Base-by-base conservation (phyloP, 2,888 invertebrate species). In the Plutella xylostella region DNA sequence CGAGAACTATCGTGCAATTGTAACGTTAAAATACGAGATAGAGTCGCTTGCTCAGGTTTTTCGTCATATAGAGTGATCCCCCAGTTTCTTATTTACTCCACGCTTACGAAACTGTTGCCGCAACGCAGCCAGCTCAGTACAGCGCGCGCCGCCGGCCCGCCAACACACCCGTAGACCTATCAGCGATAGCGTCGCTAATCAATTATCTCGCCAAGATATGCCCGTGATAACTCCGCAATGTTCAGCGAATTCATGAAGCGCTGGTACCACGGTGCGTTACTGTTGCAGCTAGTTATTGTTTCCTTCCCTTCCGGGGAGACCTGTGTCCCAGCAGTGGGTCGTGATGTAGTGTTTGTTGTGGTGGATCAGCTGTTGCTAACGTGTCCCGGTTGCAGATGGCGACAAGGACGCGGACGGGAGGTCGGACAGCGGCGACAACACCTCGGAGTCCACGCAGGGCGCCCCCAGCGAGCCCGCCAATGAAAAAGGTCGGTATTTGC, bases 401-500 rank as follows among this genome's bases (percentile, higher is more conserved):
- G 82, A 79, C 56, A 85, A 84, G 63, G 85, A 84, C 51, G 82
- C 84, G n/a, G 84, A 85, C 56, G 82, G 78, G 2, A 79, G 76
- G 48, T 84, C 84, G 7, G 84, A 84, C 65, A 82, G 83, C 59
- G 84, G 82, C n/a, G 85, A 85, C 60, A 83, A 75, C 53, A 82
- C 82, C 28, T 83, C 83, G 40, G 83, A 83, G 55, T 79, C 82
- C 22, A 82, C 79, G 41, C 80, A 80, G 56, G 77, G 76, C 31
- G 67, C 74, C 21, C 58, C 72, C 45, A 80, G 76, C 57, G 82
- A 82, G 52, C 78, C 80, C 34, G 73, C 84, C 15, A 78, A 84
- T 61, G 84, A 85, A 68, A 84, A 75, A 82, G 85, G 85, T 84
- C 11, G n/a, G n/a, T n/a, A n/a, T n/a, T n/a, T n/a, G n/a, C n/a